phyloP scores from a whole-genome alignment of 2,113 vertebrate genomes.

The Corydoras maculifer region DNA sequence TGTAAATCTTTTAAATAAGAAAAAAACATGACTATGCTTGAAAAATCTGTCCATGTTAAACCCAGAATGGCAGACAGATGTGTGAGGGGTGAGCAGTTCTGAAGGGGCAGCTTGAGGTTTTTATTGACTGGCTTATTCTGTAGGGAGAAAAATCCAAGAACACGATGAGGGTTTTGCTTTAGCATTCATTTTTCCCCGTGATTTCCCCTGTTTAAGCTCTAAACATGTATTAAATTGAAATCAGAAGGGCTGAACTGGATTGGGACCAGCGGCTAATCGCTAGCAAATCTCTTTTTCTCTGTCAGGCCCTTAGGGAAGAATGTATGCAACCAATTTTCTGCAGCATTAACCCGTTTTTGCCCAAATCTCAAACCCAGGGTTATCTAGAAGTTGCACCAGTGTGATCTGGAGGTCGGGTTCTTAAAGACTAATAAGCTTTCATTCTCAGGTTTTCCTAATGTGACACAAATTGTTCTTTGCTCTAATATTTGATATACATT shows the following conservation, averaged over 20 bases:
- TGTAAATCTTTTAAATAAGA: too few species aligned
- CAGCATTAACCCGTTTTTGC: slow-evolving; percentile 15
- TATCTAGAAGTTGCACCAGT: too few species aligned
- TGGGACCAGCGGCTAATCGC: slow-evolving; percentile 54
- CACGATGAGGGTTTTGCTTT: slow-evolving; percentile 36
- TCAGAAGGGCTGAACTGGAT: slow-evolving; percentile 54
- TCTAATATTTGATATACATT: too few species aligned
- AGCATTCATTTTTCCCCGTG: neutral
- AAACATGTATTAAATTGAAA: slow-evolving; percentile 61
- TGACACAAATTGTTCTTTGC: too few species aligned
- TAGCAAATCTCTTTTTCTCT: slow-evolving; percentile 51
- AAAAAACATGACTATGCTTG: neutral
- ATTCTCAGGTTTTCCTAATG: too few species aligned
- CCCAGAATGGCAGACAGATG: slow-evolving; percentile 23
- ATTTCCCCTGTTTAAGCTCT: slow-evolving; percentile 53
- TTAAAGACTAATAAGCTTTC: too few species aligned
- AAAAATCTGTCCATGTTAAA: neutral
- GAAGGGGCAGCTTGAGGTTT: neutral
- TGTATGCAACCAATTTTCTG: slow-evolving; percentile 36
- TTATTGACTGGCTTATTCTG: slow-evolving; percentile 42
- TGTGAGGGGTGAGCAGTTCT: slow-evolving; percentile 13
- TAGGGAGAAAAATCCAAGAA: slow-evolving; percentile 34
- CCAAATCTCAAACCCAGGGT: neutral
- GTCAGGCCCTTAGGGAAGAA: slow-evolving; percentile 33
- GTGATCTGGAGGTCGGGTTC: too few species aligned